Evolutionary conservation across 2,797 vertebrate species (phyloP).

Genomic region (Tamandua tetradactyla): DNA sequence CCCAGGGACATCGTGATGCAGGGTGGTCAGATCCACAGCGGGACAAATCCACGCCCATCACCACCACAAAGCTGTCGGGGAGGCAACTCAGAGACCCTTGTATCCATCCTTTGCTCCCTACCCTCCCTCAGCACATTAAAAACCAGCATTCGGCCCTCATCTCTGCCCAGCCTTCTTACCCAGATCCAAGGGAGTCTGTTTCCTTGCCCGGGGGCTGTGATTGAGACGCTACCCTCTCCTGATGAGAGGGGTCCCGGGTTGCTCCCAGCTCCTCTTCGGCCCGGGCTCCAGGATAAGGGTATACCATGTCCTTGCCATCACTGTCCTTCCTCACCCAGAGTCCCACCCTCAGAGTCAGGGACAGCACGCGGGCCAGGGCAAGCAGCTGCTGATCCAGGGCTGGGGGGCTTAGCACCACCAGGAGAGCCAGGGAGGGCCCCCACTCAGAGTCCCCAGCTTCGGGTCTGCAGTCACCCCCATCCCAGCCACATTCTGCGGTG

Average conservation of each 20-base stretch:
- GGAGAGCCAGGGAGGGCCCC: slow-evolving; percentile 87
- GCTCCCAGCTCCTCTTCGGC: slow-evolving; percentile 71
- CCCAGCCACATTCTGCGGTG: slow-evolving; percentile 90
- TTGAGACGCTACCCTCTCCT: slow-evolving; percentile 13
- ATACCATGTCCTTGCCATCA: slow-evolving; percentile 75
- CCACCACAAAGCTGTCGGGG: slow-evolving; percentile 79
- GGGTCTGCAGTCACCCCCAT: slow-evolving; percentile 90
- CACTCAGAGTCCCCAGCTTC: slow-evolving; percentile 78
- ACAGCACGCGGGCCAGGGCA: slow-evolving; percentile 88
- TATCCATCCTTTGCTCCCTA: background rate
- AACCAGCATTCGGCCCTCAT: background rate
- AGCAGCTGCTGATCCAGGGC: slow-evolving; percentile 82
- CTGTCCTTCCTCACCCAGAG: slow-evolving; percentile 75
- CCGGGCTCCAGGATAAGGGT: slow-evolving; percentile 82
- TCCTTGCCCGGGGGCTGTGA: slow-evolving; percentile 49
- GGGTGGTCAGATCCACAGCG: slow-evolving; percentile 70
- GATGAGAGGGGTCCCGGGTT: background rate
- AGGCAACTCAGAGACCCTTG: background rate
- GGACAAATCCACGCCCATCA: slow-evolving; percentile 78
- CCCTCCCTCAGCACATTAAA: background rate
- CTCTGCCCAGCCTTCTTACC: slow-evolving; percentile 59
- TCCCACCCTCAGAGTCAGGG: slow-evolving; percentile 86
- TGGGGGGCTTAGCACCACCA: slow-evolving; percentile 83
- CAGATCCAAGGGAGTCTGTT: slow-evolving; percentile 60
- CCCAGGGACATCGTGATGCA: slow-evolving; percentile 70